Base-by-base conservation (phyloP, 2,113 vertebrate species). In the Podocnemis expansa region DNA sequence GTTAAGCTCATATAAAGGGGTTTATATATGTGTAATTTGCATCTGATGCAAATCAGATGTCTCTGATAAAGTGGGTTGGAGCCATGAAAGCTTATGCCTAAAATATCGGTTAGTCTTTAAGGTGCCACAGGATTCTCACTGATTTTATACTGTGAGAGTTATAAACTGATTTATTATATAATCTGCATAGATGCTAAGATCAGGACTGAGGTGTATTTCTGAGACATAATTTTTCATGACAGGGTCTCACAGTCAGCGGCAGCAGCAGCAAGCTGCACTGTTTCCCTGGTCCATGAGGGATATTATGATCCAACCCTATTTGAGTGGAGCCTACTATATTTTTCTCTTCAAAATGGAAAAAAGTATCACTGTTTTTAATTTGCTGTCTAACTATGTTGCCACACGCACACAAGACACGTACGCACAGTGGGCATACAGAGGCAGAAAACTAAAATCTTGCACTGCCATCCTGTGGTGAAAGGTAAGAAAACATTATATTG, bases 401-500 rank as follows among this genome's bases (percentile, higher is more conserved):
- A 78, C 96, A 93, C 43, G 90, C 94, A 93, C 41, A 78, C 67
- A 55, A 54, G 80, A 87, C 85, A 56, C 16, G 43, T 43, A 78
- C 79, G 11, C 12, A 3, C 1, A 14, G 6, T 1, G 3, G 1
- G 2, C 38, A 55, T 19, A 4, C 16, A 4, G 41, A 47, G 43
- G 25, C 31, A 43, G 63, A 47, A 87, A 96, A 89, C 67, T 27
- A 47, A 97, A 82, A 90, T 91, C 91, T 88, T 67, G 47, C 84
- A 94, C 91, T 94, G 97, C 97, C 97, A 96, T 94, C 96, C 45
- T 94, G 94, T 88, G 97, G 97, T 86, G 22, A 78, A 41, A 38
- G 14, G 63, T 2, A 52, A 86, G 49, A 95, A 83, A 91, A 78
- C 38, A 27, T 0, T 2, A 34, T 25, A 10, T 14, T 63, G 19